Conservation (phyloP, 2,888 invertebrate genomes). For the Melanargia galathea region DNA sequence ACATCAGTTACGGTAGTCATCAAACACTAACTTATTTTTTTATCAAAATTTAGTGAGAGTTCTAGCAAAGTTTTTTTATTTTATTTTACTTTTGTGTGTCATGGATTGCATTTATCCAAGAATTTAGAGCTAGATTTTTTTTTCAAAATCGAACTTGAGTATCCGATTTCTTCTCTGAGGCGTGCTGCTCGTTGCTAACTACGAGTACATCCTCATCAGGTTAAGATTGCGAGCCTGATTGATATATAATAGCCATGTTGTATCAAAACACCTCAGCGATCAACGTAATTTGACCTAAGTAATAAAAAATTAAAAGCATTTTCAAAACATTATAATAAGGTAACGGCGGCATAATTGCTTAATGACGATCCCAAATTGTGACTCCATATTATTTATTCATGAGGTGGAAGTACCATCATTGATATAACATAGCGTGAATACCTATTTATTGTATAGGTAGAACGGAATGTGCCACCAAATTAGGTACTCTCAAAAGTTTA, state of each 20-base stretch:
- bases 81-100: neutral
- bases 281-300: conserved; percentile 67
- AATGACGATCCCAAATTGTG: conserved; percentile 75
- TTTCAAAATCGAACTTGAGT: neutral
- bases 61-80: no score
- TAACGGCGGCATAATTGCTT: conserved; percentile 79
- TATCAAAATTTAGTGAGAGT: no score
- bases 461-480: no score
- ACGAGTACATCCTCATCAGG: conserved; percentile 34
- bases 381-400: conserved; percentile 79
- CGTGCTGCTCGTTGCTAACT: conserved; percentile 11
- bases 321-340: conserved; percentile 75
- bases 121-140: neutral
- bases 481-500: no score
- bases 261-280: conserved; percentile 68
- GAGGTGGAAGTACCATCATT: conserved; percentile 46
- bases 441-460: neutral
- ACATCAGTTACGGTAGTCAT: no score
- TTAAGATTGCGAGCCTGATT: conserved; percentile 57
- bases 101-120: neutral
- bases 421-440: neutral
- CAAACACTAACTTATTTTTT: no score
- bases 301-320: conserved; percentile 81
- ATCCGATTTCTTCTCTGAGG: neutral
- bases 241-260: conserved; percentile 75